phyloP scores from a whole-genome alignment of 2,113 vertebrate species.

The Mastomys natalensis region DNA sequence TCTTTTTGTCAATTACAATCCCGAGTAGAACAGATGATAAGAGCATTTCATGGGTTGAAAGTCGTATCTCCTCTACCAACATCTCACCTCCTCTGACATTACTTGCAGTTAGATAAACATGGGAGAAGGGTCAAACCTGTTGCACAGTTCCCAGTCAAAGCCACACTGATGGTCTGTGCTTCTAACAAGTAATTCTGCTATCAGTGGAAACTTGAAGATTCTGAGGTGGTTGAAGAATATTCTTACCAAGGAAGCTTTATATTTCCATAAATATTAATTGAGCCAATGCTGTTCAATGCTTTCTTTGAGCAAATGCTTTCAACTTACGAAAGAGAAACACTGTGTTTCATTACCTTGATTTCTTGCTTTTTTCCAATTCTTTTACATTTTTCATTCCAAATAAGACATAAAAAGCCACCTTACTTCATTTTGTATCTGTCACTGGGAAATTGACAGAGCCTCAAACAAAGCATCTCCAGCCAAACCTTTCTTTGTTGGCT shows the following conservation, averaged over 20 bases:
- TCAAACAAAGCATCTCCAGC: slow-evolving; percentile 5
- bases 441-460: neutral
- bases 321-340: neutral
- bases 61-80: slow-evolving; percentile 51
- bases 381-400: slow-evolving; percentile 47
- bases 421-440: slow-evolving; percentile 9
- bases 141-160: slow-evolving; percentile 66
- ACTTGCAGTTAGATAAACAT: slow-evolving; percentile 63
- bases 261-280: slow-evolving; percentile 78
- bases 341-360: slow-evolving; percentile 45
- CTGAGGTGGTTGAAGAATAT: slow-evolving; percentile 17
- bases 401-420: neutral
- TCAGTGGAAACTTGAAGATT: slow-evolving; percentile 58
- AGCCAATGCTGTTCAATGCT: slow-evolving; percentile 50
- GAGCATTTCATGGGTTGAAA: slow-evolving; percentile 65
- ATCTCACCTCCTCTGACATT: slow-evolving; percentile 62
- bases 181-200: slow-evolving; percentile 57
- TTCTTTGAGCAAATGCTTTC: slow-evolving; percentile 52
- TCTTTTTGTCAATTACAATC: neutral
- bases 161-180: slow-evolving; percentile 56
- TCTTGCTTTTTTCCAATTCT: neutral
- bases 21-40: slow-evolving; percentile 62
- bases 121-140: neutral
- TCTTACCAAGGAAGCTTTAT: slow-evolving; percentile 60
- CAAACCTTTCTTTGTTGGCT: neutral